Evolutionary conservation across 2,888 invertebrate species (phyloP), one percentile per base, ranked within the genome.

Genomic region (Nomada fabriciana): DNA sequence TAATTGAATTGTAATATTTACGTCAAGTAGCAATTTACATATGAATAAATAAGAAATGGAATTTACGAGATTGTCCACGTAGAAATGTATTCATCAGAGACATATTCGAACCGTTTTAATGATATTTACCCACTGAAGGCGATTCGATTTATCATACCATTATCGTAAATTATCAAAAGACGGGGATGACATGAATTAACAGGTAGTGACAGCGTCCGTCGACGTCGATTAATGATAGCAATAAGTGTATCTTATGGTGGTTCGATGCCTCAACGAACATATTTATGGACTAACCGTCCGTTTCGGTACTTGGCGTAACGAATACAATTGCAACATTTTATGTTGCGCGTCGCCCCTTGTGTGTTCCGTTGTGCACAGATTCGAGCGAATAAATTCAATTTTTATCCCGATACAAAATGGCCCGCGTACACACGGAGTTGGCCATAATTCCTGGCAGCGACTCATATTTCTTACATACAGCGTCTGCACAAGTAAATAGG

Each of bases 401-500:
- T 72, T 68, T 67, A 63, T 20, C 23, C 29, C 42, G 29, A 72
- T 71, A 67, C 42, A 47, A 71, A 71, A 78, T 80, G 29, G 47
- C 59, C 36, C 2, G 9, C 13, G 55, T 55, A 13, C 25, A 61
- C 42, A 63, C 47, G 20, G 20, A 72, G 29, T 67, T 63, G 71
- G 23, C 71, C 60, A 23, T 68, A 79, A 72, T 80, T 80, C 61
- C 55, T 72, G 71, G 67, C 80, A 68, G 25, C 57, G 18, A 43
- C 11, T 79, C 80, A 61, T 80, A 80, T 72, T 79, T 80, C 80
- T 79, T 79, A 43, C 50, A n/a, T 80, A 42, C 36, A 72, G 25
- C 55, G 67, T 55, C 15, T 43, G 71, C 57, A 63, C 61, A 43
- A 72, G 52, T 57, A 57, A 23, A 20, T 18, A 55, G 70, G 53